Base-by-base conservation (phyloP, 2,888 invertebrate species). In the Watsonalla binaria region DNA sequence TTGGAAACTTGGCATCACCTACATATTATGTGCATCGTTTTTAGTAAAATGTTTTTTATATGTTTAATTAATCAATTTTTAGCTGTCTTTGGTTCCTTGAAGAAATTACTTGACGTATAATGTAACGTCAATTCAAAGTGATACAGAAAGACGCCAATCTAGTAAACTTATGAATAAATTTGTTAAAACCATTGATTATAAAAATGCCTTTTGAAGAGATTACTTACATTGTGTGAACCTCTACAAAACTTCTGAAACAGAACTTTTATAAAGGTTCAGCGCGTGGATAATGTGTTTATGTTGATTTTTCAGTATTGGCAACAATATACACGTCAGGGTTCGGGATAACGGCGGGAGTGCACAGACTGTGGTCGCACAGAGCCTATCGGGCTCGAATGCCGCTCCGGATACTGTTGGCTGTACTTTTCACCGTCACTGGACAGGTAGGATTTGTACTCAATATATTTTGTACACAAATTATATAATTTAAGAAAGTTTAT, bases 261-360 rank as follows among this genome's bases (percentile, higher is more conserved):
- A n/a, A 24, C 24, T 9, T 6, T 33, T 2, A n/a, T n/a, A n/a
- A n/a, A n/a, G n/a, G n/a, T n/a, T n/a, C n/a, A n/a, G n/a, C n/a
- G n/a, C n/a, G n/a, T n/a, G n/a, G n/a, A n/a, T n/a, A n/a, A 34
- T 33, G 9, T 48, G 8, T 48, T 49, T 6, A 45, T 56, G 65
- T 48, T 5, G 5, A 42, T 62, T 54, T 80, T 80, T 11, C 82
- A 90, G 90, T 68, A 4, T 70, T 90, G 52, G 72, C 88, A 34
- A 92, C 93, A 56, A 92, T 95, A 70, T 93, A 93, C 84, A 90
- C 92, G n/a, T 94, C 95, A n/a, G 96, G 95, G 15, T 94, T 96
- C 72, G 96, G 96, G 9, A 95, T 96, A 61, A 96, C 96, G 11
- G 96, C 96, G 6, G 96, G 96, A 51, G 96, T 94, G 0, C 96